Base-by-base conservation (phyloP, 2,797 vertebrate species). In the Cetoscarus ocellatus region DNA sequence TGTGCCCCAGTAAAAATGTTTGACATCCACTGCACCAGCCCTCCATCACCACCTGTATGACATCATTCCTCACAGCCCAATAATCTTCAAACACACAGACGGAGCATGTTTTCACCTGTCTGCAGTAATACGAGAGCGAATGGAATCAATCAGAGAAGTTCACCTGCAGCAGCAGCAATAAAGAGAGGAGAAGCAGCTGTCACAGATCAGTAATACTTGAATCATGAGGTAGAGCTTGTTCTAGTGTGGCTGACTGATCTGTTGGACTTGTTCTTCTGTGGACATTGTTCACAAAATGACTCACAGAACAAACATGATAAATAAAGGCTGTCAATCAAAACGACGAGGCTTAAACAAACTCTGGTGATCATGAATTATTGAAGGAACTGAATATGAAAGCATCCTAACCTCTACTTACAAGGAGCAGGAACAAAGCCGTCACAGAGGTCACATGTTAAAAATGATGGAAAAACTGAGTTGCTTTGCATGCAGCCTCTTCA, bases 91-190 rank as follows among this genome's bases (percentile, higher is more conserved):
- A 50, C 61, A 65, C 80, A 85, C 79, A 79, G 63, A 45, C 12
- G 6, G 60, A 65, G 81, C 91, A 77, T 89, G 90, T 91, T 83
- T 42, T 69, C 67, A 55, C 87, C 79, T 77, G 74, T 75, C 79
- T 49, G 52, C 18, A 42, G 58, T 68, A 62, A 75, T n/a, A 44
- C 70, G 57, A 84, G 61, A 49, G 36, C 48, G 68, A 59, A 77
- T 54, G 17, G 42, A 60, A 55, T 75, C 61, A 69, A 35, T 73
- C 7, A 65, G 10, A 50, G 40, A 13, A 34, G 42, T 57, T 42
- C 68, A 67, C 56, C 83, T 78, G 74, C 47, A 75, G 77, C 47
- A 75, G 77, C 77, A 63, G 58, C 55, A 70, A 36, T 53, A 40
- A 47, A 51, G 43, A 68, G 67, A 75, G 47, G 40, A 49, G 56